A percentile compares a stretch with the other conserved stretches of the same genome.
Evolutionary conservation across 1,140 invertebrate species (phyloP).

Genomic region (Hirudo medicinalis): DNA sequence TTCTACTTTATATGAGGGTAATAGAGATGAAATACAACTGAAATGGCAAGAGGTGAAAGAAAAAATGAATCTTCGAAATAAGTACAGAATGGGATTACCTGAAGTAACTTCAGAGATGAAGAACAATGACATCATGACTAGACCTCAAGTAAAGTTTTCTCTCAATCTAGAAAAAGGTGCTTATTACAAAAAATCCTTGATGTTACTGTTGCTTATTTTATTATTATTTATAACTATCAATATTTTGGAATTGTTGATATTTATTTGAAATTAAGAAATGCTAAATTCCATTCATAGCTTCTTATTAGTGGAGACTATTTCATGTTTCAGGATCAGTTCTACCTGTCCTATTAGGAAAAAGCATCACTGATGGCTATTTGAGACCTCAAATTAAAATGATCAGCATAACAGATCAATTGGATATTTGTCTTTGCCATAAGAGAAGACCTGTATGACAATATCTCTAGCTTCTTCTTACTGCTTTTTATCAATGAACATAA

Average conservation of each 20-base stretch:
- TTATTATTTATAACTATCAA: too few species aligned
- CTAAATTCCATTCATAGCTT: too few species aligned
- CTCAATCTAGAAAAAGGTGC: conserved; percentile 25
- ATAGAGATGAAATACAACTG: not conserved
- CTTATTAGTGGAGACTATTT: too few species aligned
- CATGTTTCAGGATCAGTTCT: conserved; percentile 21
- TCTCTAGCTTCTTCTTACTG: not conserved
- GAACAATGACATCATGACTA: conserved; percentile 26
- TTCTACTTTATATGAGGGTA: not conserved
- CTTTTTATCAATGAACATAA: not conserved
- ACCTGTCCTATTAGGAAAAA: conserved; percentile 29
- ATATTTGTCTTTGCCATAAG: conserved; percentile 33
- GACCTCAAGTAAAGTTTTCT: conserved; percentile 29
- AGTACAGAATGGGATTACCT: not conserved
- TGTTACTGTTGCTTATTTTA: too few species aligned
- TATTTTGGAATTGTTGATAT: too few species aligned
- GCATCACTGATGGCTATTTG: conserved; percentile 26
- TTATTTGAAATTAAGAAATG: too few species aligned
- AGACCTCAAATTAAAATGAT: conserved; percentile 31
- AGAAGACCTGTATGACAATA: conserved; percentile 29
- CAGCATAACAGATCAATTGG: conserved; percentile 29
- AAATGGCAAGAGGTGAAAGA: conserved; percentile 8
- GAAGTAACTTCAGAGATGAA: conserved; percentile 31
- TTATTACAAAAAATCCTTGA: too few species aligned
- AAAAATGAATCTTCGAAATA: not conserved